These are phyloP conservation scores for Rhizoglyphus robini DNA, from an alignment of 1,140 invertebrate species.

Conservation along the genomic window DNA sequence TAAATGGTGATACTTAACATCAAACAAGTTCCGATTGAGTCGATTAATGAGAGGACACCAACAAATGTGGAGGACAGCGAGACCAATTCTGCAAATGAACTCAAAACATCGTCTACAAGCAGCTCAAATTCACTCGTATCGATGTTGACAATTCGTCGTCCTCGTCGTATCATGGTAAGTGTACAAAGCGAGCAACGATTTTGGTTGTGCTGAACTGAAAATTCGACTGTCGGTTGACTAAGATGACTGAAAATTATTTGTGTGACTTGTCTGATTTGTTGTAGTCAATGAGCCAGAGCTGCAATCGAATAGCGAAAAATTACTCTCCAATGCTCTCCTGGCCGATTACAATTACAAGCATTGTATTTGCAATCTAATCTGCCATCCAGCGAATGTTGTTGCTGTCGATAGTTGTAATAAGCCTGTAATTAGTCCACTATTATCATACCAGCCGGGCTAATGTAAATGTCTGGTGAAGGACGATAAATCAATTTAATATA, in stretches of 20 bases:
- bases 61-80: neutral
- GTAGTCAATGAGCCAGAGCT: no score
- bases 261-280: no score
- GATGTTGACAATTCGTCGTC: neutral
- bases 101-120: neutral
- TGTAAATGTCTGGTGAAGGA: no score
- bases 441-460: no score
- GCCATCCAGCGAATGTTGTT: no score
- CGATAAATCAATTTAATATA: no score
- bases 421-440: no score
- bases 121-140: neutral
- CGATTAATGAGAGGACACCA: neutral
- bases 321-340: no score
- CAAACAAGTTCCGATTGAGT: neutral
- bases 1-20: neutral
- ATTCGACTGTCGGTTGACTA: conserved; percentile 90
- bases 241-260: conserved; percentile 45
- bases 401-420: no score
- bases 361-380: no score
- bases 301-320: no score
- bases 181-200: conserved; percentile 20
- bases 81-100: neutral
- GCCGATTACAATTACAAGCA: no score
- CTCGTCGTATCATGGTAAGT: conserved; percentile 3
- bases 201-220: conserved; percentile 44